phyloP scores from a whole-genome alignment of 1,140 invertebrate genomes.

The Heliconius eleuchia region DNA sequence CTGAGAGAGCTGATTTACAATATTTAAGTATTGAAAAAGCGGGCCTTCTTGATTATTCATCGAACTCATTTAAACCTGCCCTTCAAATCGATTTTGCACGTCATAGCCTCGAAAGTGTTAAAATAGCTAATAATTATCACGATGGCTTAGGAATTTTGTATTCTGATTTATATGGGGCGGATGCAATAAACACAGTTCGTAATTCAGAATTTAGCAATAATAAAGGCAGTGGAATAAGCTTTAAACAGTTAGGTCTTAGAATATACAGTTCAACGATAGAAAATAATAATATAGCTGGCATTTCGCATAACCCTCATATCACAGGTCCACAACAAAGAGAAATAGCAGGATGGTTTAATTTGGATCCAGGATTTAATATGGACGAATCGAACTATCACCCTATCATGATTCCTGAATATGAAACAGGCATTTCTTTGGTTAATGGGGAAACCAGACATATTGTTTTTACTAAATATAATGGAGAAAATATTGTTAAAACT shows the following conservation, averaged over 20 bases:
- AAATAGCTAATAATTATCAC: constrained; percentile 90
- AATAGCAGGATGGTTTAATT: constrained; percentile 94
- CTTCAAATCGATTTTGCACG: constrained; percentile 98
- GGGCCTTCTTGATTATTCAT: constrained; percentile 96
- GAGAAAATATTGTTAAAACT: constrained; percentile 82
- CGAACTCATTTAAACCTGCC: constrained; percentile 94
- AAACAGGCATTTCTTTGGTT: constrained; percentile 84
- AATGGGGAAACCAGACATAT: constrained; percentile 90
- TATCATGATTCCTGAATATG: constrained; percentile 84
- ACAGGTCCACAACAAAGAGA: constrained; percentile 93
- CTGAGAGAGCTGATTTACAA: constrained; percentile 93
- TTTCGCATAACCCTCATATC: constrained; percentile 95
- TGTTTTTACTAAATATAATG: constrained; percentile 85
- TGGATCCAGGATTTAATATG: constrained; percentile 84
- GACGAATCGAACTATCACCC: constrained; percentile 87
- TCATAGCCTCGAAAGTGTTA: constrained; percentile 93
- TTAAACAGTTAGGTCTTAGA: constrained; percentile 92
- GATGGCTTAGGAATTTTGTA: constrained; percentile 95
- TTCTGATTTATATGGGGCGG: constrained; percentile 93
- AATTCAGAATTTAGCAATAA: constrained; percentile 95
- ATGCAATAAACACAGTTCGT: constrained; percentile 91
- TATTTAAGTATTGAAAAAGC: constrained; percentile 94
- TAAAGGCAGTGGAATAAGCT: constrained; percentile 92
- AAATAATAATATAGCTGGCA: constrained; percentile 93
- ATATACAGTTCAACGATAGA: constrained; percentile 89